Conservation (phyloP, 2,113 vertebrate species). For the Gopherus flavomarginatus region DNA sequence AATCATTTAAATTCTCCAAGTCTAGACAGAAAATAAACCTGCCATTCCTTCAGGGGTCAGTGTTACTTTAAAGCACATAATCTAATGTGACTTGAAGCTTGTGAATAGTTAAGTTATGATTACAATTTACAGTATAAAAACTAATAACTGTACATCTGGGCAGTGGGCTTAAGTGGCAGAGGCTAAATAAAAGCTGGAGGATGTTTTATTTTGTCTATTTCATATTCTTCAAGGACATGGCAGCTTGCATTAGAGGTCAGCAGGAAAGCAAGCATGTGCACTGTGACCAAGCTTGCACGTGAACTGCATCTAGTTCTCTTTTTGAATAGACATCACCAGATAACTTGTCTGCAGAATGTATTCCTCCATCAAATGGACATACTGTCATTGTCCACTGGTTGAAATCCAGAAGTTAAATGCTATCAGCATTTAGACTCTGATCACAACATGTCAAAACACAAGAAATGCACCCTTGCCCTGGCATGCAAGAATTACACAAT, state of each 20-base stretch:
- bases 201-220: conserved; percentile 30
- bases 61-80: neutral
- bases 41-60: neutral
- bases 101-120: conserved; percentile 1
- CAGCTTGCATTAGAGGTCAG: conserved; percentile 53
- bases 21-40: neutral
- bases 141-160: conserved; percentile 48
- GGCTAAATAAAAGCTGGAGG: conserved; percentile 40
- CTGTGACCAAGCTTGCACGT: neutral
- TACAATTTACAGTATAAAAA: conserved; percentile 41
- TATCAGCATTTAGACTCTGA: neutral
- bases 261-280: conserved; percentile 28
- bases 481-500: neutral
- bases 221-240: conserved; percentile 44
- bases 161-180: conserved; percentile 57
- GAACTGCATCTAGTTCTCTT: neutral
- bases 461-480: neutral
- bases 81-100: neutral
- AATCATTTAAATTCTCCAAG: neutral
- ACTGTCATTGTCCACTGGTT: neutral
- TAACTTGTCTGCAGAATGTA: neutral
- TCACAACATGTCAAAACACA: neutral
- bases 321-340: neutral
- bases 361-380: neutral
- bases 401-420: neutral